Conservation (phyloP, 2,797 vertebrate species). For the Lacerta agilis region DNA sequence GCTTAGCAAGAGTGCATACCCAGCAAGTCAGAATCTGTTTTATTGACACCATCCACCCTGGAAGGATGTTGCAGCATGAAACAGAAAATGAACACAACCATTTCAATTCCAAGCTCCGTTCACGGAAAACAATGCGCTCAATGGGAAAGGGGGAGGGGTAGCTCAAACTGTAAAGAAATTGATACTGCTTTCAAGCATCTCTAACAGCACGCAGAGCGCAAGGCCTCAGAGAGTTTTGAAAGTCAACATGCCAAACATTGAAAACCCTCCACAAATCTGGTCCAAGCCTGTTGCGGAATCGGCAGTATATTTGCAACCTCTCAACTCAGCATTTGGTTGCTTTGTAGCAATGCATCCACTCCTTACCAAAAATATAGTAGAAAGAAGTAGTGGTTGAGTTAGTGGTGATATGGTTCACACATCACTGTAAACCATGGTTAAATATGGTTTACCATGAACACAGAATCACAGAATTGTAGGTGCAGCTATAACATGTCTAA, state of each 20-base stretch:
- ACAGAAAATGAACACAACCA: conserved; percentile 43
- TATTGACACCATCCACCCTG: conserved; percentile 11
- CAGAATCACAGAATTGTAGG: too few relatives aligned
- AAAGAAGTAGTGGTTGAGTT: conserved; percentile 24
- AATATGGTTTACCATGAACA: too few relatives aligned
- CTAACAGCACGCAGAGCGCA: conserved; percentile 12
- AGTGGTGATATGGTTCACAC: neutral
- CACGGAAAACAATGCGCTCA: conserved; percentile 43
- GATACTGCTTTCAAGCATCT: conserved; percentile 21
- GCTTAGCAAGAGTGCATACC: conserved; percentile 42
- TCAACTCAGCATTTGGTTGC: neutral
- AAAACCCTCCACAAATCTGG: neutral
- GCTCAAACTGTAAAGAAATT: conserved; percentile 29
- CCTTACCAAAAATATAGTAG: conserved; percentile 14
- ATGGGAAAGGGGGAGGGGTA: conserved; percentile 1
- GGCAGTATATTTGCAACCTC: neutral
- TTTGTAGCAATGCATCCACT: conserved; percentile 14
- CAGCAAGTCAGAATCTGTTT: conserved; percentile 41
- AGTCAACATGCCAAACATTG: conserved; percentile 8
- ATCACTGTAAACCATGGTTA: too few relatives aligned
- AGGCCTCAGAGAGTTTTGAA: conserved; percentile 32
- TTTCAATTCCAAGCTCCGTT: conserved; percentile 36
- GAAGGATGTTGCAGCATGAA: conserved; percentile 49
- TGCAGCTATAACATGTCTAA: too few relatives aligned
- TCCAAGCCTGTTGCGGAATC: neutral